Evolutionary conservation across 2,113 vertebrate species (phyloP).

Genomic region (Ciconia boyciana): DNA sequence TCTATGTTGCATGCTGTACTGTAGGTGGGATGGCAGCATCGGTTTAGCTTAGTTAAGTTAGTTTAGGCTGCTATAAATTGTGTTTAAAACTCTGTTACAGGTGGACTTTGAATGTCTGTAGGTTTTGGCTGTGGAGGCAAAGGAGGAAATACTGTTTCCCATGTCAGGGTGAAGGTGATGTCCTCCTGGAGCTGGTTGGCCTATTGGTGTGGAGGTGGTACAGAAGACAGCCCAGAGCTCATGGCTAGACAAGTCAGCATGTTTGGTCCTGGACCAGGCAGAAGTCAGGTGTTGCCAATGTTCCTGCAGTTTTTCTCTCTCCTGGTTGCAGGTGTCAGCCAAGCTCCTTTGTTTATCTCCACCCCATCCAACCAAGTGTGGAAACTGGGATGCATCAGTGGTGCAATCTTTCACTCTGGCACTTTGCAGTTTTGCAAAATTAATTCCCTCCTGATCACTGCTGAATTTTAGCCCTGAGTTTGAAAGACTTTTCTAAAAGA

Average conservation of each 20-base stretch:
- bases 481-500: background rate
- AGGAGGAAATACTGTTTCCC: background rate
- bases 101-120: background rate
- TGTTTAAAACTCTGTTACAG: fast-evolving
- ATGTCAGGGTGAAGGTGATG: background rate
- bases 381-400: fast-evolving
- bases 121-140: background rate
- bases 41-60: background rate
- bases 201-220: fast-evolving
- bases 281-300: background rate
- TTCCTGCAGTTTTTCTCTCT: background rate
- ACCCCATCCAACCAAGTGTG: background rate
- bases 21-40: background rate
- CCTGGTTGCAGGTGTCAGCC: background rate
- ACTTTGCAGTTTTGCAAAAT: background rate
- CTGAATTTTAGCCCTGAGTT: background rate
- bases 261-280: background rate
- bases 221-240: background rate
- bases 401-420: background rate
- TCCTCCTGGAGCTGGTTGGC: background rate
- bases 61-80: background rate
- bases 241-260: fast-evolving
- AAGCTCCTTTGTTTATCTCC: background rate
- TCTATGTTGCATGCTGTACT: background rate
- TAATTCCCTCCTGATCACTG: background rate